These are phyloP conservation scores for Melopsittacus undulatus DNA, from an alignment of 2,797 vertebrate species.

Conservation along the genomic window DNA sequence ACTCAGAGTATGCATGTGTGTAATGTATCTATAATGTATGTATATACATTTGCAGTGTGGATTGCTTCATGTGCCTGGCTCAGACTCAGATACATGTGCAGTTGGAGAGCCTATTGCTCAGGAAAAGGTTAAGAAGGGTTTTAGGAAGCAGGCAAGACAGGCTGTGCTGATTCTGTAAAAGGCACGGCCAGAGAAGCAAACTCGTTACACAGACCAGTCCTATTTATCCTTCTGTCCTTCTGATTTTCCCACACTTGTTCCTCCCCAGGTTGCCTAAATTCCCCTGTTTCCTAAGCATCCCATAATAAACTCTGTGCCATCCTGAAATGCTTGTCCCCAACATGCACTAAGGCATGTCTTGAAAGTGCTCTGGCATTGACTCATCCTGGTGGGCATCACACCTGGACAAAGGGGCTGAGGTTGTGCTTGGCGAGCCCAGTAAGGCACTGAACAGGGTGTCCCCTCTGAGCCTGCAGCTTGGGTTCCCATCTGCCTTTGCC, in stretches of 20 bases:
- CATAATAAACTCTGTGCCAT: background rate
- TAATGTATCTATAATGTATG: background rate
- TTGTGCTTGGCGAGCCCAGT: background rate
- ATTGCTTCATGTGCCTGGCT: background rate
- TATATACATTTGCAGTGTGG: background rate
- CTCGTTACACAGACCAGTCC: fast-evolving
- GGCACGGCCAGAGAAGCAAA: background rate
- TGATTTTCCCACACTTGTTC: background rate
- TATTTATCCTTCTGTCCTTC: background rate
- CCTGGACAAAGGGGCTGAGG: background rate
- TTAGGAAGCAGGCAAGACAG: background rate
- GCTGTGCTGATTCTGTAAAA: background rate
- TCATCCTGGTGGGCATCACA: background rate
- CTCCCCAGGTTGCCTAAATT: background rate
- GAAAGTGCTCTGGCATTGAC: background rate
- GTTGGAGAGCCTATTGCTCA: background rate
- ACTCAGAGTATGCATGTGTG: fast-evolving
- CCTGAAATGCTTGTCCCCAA: background rate
- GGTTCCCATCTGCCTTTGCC: background rate
- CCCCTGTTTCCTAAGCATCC: background rate
- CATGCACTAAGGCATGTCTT: background rate
- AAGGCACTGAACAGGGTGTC: background rate
- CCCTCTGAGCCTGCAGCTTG: background rate
- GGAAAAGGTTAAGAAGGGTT: background rate
- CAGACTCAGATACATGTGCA: background rate